Evolutionary conservation across 2,797 vertebrate species (phyloP).

Genomic region (Sarcophilus harrisii): DNA sequence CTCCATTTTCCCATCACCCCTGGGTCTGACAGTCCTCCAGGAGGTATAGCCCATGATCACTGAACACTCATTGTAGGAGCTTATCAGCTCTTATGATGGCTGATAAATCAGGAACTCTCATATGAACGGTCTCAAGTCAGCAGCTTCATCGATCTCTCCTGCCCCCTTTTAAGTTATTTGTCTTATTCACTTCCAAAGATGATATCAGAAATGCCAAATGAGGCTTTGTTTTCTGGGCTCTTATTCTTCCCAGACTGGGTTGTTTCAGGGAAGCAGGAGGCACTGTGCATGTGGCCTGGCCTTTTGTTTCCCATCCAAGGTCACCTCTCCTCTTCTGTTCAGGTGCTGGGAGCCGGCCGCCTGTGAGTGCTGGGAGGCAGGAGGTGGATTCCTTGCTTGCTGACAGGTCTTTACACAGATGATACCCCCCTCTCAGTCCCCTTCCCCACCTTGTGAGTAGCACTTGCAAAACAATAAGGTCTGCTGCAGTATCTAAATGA

Average conservation of each 20-base stretch:
- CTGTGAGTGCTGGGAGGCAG: conserved; percentile 46
- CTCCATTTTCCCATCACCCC: conserved; percentile 36
- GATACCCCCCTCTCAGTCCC: background rate
- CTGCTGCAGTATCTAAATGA: conserved; percentile 59
- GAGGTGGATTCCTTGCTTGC: conserved; percentile 28
- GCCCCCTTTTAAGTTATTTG: conserved; percentile 78
- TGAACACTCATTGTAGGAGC: conserved; percentile 73
- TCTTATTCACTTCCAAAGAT: conserved; percentile 79
- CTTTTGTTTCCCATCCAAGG: conserved; percentile 76
- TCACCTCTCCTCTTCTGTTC: conserved; percentile 62
- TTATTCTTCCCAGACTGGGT: conserved; percentile 57
- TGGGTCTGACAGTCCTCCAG: conserved; percentile 44
- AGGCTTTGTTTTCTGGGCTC: conserved; percentile 73
- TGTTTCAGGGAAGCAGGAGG: conserved; percentile 46
- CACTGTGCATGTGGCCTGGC: conserved; percentile 34
- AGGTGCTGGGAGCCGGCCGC: conserved; percentile 60
- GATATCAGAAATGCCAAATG: conserved; percentile 79
- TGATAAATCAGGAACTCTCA: conserved; percentile 80
- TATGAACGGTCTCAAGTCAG: conserved; percentile 76
- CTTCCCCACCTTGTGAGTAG: conserved; percentile 46
- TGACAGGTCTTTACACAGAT: conserved; percentile 43
- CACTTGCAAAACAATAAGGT: conserved; percentile 63
- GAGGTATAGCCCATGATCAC: conserved; percentile 63
- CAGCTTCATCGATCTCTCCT: conserved; percentile 71
- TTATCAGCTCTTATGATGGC: conserved; percentile 75